Conservation (phyloP, 2,888 invertebrate genomes). For the Rhamphomyia laevipes region DNA sequence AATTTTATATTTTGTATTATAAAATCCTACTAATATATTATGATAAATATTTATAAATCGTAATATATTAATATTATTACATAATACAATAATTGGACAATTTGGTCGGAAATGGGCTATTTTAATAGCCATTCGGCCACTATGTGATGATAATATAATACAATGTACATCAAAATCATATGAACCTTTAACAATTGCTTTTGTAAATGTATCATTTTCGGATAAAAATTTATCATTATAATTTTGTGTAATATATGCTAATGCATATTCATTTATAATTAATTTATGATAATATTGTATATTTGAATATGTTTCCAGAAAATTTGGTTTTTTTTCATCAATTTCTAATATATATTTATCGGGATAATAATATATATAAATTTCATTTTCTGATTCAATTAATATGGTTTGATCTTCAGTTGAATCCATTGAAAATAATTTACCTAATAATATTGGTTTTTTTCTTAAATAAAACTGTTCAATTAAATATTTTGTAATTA, state of each 20-base stretch:
- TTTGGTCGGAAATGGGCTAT: conserved; percentile 29
- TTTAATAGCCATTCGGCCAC: conserved; percentile 27
- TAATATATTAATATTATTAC: conserved; percentile 13
- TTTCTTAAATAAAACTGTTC: not conserved
- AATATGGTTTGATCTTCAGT: not conserved
- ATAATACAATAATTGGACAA: conserved; percentile 25
- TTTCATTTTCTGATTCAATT: not conserved
- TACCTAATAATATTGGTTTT: conserved; percentile 1
- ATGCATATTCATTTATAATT: not conserved
- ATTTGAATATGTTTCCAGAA: not conserved
- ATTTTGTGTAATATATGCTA: not conserved
- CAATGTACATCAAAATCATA: conserved; percentile 23
- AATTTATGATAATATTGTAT: not conserved
- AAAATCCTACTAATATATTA: not conserved
- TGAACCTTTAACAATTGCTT: conserved; percentile 23
- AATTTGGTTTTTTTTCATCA: no score
- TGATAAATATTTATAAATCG: not conserved
- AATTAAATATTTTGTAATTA: not conserved
- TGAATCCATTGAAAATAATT: not conserved
- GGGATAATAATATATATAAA: conserved; percentile 21
- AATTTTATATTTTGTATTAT: not conserved
- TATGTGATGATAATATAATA: conserved; percentile 25
- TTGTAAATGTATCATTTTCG: conserved; percentile 25
- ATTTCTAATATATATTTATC: conserved; percentile 24
- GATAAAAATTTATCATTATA: conserved; percentile 21